These are phyloP conservation scores for Rhagoletis pomonella DNA, from an alignment of 1,140 invertebrate genomes.

Conservation along the genomic window DNA sequence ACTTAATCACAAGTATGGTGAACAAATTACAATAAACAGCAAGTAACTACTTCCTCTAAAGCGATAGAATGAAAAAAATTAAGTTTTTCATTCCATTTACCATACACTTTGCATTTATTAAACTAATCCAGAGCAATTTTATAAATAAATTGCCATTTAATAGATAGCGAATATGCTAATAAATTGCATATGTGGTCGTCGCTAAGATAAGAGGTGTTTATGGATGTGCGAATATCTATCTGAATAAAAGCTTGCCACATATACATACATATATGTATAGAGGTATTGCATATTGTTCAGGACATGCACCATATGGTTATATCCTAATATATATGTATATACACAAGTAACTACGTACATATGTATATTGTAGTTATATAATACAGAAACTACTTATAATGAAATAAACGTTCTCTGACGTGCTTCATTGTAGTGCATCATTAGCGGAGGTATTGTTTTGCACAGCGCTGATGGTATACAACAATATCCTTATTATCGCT, in stretches of 20 bases:
- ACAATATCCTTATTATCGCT: constrained; percentile 35
- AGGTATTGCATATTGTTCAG: background rate
- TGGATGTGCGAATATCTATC: no score
- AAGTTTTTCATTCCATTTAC: no score
- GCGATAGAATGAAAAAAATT: no score
- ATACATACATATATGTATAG: background rate
- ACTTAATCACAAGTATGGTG: no score
- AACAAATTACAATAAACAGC: no score
- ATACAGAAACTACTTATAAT: background rate
- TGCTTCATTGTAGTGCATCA: background rate
- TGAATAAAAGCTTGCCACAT: background rate
- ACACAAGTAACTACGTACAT: no score
- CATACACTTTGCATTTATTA: no score
- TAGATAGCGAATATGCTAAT: background rate
- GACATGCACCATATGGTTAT: background rate
- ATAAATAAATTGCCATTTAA: background rate
- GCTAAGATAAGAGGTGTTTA: background rate
- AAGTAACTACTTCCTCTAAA: no score
- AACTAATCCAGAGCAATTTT: background rate
- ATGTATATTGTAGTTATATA: no score
- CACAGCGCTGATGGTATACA: background rate
- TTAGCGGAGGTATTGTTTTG: constrained; percentile 11
- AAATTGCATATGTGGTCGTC: background rate
- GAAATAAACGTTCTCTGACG: constrained; percentile 12
- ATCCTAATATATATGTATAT: no score